Evolutionary conservation across 2,888 invertebrate genomes (phyloP).

Genomic region (Mythimna ferrago): DNA sequence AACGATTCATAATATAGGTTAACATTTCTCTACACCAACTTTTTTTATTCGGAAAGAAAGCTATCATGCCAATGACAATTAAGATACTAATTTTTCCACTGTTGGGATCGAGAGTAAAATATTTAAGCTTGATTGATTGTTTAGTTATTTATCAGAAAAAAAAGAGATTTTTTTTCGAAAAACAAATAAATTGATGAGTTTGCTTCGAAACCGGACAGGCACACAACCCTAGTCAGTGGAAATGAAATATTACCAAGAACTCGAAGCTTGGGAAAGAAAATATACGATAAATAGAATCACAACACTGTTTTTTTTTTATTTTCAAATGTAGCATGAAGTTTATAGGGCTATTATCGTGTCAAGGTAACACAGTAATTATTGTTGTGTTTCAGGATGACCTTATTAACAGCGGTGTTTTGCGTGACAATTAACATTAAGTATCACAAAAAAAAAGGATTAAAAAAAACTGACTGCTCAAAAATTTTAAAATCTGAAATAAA

Average conservation of each 20-base stretch:
- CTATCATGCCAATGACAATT: conserved; percentile 6
- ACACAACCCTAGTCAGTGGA: conserved; percentile 7
- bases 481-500: neutral
- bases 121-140: conserved; percentile 6
- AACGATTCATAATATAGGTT: conserved; percentile 35
- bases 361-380: too few relatives aligned
- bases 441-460: neutral
- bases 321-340: neutral
- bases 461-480: neutral
- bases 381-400: neutral
- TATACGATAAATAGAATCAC: neutral
- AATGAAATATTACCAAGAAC: conserved; percentile 36
- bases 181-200: conserved; percentile 36
- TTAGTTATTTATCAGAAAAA: conserved; percentile 12
- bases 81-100: neutral
- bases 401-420: neutral
- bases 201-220: conserved; percentile 27
- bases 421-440: neutral
- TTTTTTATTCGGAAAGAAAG: neutral
- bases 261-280: conserved; percentile 6
- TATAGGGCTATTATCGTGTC: too few relatives aligned
- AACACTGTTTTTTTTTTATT: neutral
- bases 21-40: conserved; percentile 18
- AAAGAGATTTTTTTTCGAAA: conserved; percentile 5
- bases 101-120: neutral